A percentile compares a stretch with the other conserved stretches of the same genome.
phyloP scores from a whole-genome alignment of 2,113 vertebrate genomes.

The Colossoma macropomum region DNA sequence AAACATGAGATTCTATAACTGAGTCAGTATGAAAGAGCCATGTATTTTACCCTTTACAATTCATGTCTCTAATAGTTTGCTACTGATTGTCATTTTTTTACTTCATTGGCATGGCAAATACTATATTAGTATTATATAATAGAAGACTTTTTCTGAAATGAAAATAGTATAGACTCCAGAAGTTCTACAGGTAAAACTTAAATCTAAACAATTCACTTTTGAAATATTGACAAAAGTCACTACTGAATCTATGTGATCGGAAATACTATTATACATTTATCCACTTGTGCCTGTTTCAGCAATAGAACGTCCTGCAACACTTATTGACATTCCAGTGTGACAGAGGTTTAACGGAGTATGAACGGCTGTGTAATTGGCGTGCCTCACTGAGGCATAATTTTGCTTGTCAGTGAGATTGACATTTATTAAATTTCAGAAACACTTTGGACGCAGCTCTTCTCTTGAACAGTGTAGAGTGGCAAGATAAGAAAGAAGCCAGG shows the following conservation, averaged over 20 bases:
- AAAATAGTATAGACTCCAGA: too few relatives aligned
- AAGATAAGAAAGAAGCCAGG: constrained; percentile 10
- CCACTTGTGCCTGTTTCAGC: constrained; percentile 16
- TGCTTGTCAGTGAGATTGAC: constrained; percentile 58
- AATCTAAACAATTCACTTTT: not conserved
- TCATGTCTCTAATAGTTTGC: too few relatives aligned
- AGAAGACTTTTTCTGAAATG: too few relatives aligned
- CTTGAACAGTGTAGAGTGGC: not conserved
- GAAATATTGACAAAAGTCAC: not conserved
- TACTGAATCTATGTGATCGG: not conserved
- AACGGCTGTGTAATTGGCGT: constrained; percentile 53
- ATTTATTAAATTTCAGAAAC: constrained; percentile 53
- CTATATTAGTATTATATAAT: too few relatives aligned
- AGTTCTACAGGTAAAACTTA: too few relatives aligned
- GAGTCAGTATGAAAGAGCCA: too few relatives aligned
- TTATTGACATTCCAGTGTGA: constrained; percentile 48
- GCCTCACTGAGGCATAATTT: constrained; percentile 44
- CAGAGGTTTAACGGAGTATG: constrained; percentile 47
- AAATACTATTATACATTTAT: not conserved
- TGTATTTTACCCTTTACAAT: too few relatives aligned
- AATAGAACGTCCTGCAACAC: not conserved
- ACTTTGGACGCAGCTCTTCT: constrained; percentile 20
- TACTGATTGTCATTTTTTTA: too few relatives aligned
- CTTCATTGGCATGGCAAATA: too few relatives aligned
- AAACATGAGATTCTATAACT: too few relatives aligned